A percentile compares a stretch with the other conserved stretches of the same genome.
These are phyloP conservation scores for Theropithecus gelada DNA, from an alignment of 2,113 vertebrate species.

Conservation along the genomic window DNA sequence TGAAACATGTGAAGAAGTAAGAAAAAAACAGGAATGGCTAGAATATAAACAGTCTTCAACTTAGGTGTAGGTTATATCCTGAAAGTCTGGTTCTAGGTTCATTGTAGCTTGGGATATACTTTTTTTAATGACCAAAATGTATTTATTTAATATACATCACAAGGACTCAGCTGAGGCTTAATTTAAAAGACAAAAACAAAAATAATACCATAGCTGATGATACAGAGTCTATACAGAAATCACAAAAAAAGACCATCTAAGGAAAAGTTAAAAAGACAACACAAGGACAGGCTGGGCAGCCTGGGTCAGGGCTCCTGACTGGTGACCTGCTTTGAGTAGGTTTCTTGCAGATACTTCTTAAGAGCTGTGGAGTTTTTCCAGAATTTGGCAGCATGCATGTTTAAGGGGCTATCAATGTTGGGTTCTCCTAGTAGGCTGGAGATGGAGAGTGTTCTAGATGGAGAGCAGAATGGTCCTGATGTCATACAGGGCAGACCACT, in stretches of 20 bases:
- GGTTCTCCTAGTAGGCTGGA: constrained; percentile 75
- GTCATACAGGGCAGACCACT: no score
- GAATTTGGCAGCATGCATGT: constrained; percentile 63
- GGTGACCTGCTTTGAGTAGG: background rate
- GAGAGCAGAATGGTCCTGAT: constrained; percentile 77
- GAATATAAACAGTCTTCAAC: background rate
- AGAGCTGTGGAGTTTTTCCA: constrained; percentile 83
- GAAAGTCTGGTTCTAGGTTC: background rate
- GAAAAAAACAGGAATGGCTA: background rate
- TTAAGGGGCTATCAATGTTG: constrained; percentile 91
- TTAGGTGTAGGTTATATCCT: background rate
- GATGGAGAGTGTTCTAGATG: constrained; percentile 82
- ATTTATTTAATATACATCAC: no score
- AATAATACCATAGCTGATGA: no score
- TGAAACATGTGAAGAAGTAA: background rate
- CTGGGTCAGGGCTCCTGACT: no score
- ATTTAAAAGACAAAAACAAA: no score
- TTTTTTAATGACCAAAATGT: no score
- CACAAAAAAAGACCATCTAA: no score
- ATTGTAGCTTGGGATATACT: background rate
- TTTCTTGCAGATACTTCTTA: constrained; percentile 80
- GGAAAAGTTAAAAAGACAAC: no score
- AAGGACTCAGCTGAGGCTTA: no score
- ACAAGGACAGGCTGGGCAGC: no score
- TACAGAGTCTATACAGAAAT: no score